Evolutionary conservation across 1,140 invertebrate genomes (phyloP), one percentile per base, ranked within the genome.

Genomic region (Solenopsis fugax): DNA sequence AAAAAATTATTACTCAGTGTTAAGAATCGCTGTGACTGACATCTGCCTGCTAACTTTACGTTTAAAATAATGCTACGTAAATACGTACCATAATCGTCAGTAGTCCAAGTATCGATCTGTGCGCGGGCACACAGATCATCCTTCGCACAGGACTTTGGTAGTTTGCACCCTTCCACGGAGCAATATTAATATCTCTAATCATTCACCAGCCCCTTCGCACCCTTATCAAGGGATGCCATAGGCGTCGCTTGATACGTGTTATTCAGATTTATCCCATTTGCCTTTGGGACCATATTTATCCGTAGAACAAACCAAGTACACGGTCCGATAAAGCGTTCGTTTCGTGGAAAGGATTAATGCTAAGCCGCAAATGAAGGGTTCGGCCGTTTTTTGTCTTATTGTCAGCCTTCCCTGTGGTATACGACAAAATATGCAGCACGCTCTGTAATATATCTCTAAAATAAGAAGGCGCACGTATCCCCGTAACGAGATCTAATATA

Each of bases 101-200:
- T 24, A 21, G 65, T 13, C 9, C 12, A 45, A 16, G 67, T 84
- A 73, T 73, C 69, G 56, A 71, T 37, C 72, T 72, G 76, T 24
- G 72, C 58, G 52, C 41, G 52, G 50, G 56, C 58, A 56, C 34
- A 77, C 77, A 64, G 67, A 87, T 89, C 88, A 58, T 85, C 88
- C 89, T 90, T 86, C 62, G 69, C 58, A 54, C 56, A 75, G 87
- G 71, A 73, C 80, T 91, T 87, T 45, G 77, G 84, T 91, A 90
- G 87, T 93, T 90, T 90, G 88, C 90, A 93, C 92, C 93, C 93
- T 93, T 92, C 80, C 73, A 67, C 58, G 50, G 72, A 78, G 88
- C 88, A 87, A 93, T 95, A 95, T 94, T 95, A 95, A 95, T 95
- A 95, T 94, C 93, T 93, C 93, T 94, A 95, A 95, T 95, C 94